Conservation (phyloP, 1,140 invertebrate genomes). For the Brachystomella parvula region DNA sequence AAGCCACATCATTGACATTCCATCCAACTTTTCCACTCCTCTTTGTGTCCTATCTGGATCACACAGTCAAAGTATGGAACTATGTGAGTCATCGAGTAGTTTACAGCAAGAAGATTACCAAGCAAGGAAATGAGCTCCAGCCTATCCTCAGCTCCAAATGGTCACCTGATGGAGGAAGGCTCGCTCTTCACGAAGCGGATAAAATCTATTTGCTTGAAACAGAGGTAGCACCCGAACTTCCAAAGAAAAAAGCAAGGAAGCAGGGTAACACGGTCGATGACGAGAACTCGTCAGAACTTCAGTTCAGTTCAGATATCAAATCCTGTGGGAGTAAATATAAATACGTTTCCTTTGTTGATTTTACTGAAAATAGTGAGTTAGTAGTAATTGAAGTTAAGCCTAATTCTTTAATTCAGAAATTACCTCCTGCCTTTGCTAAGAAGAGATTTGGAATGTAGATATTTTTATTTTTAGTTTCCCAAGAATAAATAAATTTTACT, state of each 20-base stretch:
- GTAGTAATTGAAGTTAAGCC: constrained; percentile 33
- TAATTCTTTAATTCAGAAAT: constrained; percentile 24
- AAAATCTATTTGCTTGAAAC: constrained; percentile 27
- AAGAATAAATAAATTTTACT: constrained; percentile 5
- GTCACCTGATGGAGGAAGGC: constrained; percentile 17
- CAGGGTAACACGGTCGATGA: constrained; percentile 1
- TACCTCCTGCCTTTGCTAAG: constrained; percentile 36
- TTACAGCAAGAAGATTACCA: constrained; percentile 4
- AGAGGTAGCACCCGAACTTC: background rate
- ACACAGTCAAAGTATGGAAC: constrained; percentile 25
- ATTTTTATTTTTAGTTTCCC: background rate
- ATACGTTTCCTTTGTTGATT: constrained; percentile 27
- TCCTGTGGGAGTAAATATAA: constrained; percentile 26
- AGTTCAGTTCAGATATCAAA: constrained; percentile 18
- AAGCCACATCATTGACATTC: constrained; percentile 17
- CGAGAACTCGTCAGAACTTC: background rate
- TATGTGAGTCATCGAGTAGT: constrained; percentile 16
- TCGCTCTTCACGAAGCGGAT: constrained; percentile 25
- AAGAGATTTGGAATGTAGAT: constrained; percentile 35
- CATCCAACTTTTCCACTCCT: constrained; percentile 22
- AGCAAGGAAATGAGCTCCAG: constrained; percentile 19
- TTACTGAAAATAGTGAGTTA: constrained; percentile 27
- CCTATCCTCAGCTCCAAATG: constrained; percentile 27
- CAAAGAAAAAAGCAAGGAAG: constrained; percentile 19
- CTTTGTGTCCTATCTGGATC: constrained; percentile 28